Conservation (phyloP, 2,113 vertebrate species). For the Dissostichus mawsoni region DNA sequence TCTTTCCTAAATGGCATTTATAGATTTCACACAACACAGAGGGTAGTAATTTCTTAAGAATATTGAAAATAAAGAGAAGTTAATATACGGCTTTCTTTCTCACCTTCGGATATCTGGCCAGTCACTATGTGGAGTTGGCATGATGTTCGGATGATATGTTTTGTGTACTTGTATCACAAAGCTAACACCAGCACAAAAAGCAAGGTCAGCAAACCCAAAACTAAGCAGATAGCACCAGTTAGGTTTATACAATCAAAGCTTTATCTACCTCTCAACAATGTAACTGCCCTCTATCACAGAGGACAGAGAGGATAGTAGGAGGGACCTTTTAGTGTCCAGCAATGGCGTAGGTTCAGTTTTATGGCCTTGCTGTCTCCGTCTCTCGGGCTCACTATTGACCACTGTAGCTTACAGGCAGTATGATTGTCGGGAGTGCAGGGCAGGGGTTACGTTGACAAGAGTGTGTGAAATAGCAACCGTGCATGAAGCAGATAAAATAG, state of each 20-base stretch:
- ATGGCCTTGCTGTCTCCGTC: slow-evolving; percentile 54
- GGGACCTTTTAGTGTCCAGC: slow-evolving; percentile 32
- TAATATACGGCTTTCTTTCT: background rate
- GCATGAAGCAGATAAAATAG: slow-evolving; percentile 14
- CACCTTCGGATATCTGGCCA: background rate
- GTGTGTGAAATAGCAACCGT: slow-evolving; percentile 46
- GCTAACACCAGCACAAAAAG: slow-evolving; percentile 9
- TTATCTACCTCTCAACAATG: background rate
- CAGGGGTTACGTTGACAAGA: slow-evolving; percentile 19
- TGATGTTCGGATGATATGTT: background rate
- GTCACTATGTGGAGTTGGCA: background rate
- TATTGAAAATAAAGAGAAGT: background rate
- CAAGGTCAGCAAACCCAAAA: slow-evolving; percentile 22
- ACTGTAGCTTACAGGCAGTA: slow-evolving; percentile 42
- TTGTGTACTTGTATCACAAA: background rate
- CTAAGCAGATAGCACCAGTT: slow-evolving; percentile 17
- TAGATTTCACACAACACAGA: background rate
- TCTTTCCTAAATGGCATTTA: background rate
- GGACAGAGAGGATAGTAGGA: slow-evolving; percentile 30
- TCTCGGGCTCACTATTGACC: slow-evolving; percentile 23
- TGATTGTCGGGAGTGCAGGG: slow-evolving; percentile 9
- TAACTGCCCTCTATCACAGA: slow-evolving; percentile 42
- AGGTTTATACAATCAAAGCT: slow-evolving; percentile 16
- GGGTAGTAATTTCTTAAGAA: background rate
- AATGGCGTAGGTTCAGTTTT: slow-evolving; percentile 43